Evolutionary conservation across 2,888 invertebrate genomes (phyloP), one percentile per base, ranked within the genome.

Genomic region (Doris montereyensis): DNA sequence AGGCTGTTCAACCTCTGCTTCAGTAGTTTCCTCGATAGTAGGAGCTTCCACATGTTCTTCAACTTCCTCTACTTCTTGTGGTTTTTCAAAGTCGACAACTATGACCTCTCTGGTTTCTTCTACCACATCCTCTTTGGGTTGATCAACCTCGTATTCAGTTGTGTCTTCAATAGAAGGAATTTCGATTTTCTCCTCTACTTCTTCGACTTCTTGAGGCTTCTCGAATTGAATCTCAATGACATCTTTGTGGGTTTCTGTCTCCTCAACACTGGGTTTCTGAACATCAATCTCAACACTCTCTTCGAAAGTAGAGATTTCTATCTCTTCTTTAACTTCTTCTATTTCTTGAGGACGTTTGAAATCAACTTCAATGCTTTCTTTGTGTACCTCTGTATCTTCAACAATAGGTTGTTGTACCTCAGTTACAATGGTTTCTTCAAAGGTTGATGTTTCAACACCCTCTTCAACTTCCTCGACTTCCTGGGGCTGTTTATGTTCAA

Each of bases 381-480:
- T 41, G 35, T 82, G 71, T 13, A 78, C 77, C 78, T 84, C 82
- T 58, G 80, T 76, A 17, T 34, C 52, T 57, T 73, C 74, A 17
- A 74, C 68, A 52, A 35, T 26, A 5, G 70, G 57, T 13, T n/a
- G n/a, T n/a, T n/a, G n/a, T n/a, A n/a, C n/a, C n/a, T n/a, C n/a
- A n/a, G 57, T 68, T 26, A 52, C 77, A 21, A 75, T 71, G 17
- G n/a, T n/a, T 28, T 77, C 77, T 26, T 80, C 26, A 0, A 32
- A n/a, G n/a, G n/a, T n/a, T n/a, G n/a, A n/a, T n/a, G n/a, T n/a
- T n/a, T n/a, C n/a, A n/a, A n/a, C n/a, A n/a, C n/a, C 21, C 0
- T 81, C 76, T 65, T 84, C 83, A 60, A 82, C 83, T 80, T 84
- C 84, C 24, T 83, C n/a, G n/a, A n/a, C n/a, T n/a, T n/a, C n/a